Evolutionary conservation across 2,797 vertebrate genomes (phyloP), one percentile per base, ranked within the genome.

Genomic region (Crocidura indochinensis): DNA sequence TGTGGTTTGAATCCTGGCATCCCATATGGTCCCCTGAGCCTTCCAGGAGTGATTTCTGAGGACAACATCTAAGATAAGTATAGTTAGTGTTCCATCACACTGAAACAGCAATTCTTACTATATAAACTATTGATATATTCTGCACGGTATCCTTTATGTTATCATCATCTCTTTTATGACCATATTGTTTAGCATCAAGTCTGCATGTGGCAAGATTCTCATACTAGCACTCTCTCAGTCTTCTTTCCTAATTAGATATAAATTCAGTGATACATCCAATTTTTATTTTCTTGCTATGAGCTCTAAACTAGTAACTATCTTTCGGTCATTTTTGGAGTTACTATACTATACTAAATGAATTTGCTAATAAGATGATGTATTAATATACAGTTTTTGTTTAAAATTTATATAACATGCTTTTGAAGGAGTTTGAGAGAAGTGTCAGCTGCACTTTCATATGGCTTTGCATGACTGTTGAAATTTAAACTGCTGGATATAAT

Each of bases 381-480:
- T 19, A 90, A 87, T 95, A 31, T 84, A 91, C 91, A 93, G 78
- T 85, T 79, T 68, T 60, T 22, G 64, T 94, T 88, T 95, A 88
- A 53, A 77, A 90, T 49, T 24, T 80, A 8, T 22, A 6, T 17
- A 3, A 71, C 82, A 27, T 96, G 87, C 0, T 7, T 47, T 94
- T 82, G 77, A 95, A 76, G 91, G 86, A 95, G 87, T 92, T 96
- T 97, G 97, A 98, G 98, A 98, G 98, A 97, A 97, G 96, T 96
- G 94, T 94, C 47, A 95, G 87, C 95, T 95, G 96, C 0, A 88
- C 96, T 97, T 97, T 96, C 94, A 97, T 93, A 90, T 75, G 94
- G 97, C 97, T 98, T 97, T 98, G 98, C 98, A 98, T 98, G 98
- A 90, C 92, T 95, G 83, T 87, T 97, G 93, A 88, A 90, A 96